Evolutionary conservation across 2,797 vertebrate species (phyloP).

Genomic region (Sphenodon punctatus): DNA sequence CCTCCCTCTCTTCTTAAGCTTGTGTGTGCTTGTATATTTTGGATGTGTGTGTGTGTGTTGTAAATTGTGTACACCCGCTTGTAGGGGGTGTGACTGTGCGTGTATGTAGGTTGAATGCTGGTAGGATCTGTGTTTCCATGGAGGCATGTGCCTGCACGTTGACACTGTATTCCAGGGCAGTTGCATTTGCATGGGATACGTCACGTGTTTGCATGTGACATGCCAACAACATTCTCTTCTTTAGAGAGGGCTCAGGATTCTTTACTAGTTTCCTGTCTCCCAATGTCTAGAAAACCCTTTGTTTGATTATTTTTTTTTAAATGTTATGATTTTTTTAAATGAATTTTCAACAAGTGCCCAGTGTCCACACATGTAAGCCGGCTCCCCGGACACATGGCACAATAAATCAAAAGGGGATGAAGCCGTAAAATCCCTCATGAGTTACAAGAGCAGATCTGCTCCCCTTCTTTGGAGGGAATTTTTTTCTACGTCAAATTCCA

Average conservation of each 20-base stretch:
- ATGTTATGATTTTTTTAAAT: background rate
- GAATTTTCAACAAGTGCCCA: background rate
- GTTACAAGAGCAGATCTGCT: background rate
- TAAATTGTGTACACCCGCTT: too few species aligned
- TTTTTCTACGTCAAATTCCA: background rate
- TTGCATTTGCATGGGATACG: too few species aligned
- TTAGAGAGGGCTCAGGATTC: background rate
- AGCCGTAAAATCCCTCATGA: background rate
- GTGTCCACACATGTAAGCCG: too few species aligned
- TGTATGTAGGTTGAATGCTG: rapidly evolving
- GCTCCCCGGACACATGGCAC: too few species aligned
- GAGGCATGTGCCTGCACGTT: too few species aligned
- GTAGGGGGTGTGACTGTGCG: rapidly evolving
- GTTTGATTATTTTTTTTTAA: background rate
- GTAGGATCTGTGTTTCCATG: too few species aligned
- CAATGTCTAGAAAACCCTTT: background rate
- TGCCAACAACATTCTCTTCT: background rate
- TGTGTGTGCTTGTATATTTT: too few species aligned
- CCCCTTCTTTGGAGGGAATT: background rate
- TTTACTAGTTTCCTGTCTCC: background rate
- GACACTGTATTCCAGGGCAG: too few species aligned
- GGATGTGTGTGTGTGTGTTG: too few species aligned
- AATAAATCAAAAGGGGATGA: background rate
- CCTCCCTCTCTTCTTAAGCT: too few species aligned
- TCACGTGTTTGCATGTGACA: too few species aligned